phyloP scores from a whole-genome alignment of 1,140 invertebrate genomes.

The Thaumetopoea pityocampa region DNA sequence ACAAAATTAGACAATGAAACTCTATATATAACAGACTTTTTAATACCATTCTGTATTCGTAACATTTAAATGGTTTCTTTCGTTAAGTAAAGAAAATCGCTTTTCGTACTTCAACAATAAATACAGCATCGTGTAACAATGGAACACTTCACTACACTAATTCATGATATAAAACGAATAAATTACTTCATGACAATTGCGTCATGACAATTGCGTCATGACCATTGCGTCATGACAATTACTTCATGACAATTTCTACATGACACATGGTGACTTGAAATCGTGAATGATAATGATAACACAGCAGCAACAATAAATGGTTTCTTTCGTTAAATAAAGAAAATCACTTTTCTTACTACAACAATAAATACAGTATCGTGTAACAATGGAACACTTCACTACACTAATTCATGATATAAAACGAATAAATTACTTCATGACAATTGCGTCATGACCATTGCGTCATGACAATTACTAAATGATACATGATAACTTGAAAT shows the following conservation, averaged over 20 bases:
- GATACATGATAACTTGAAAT: constrained; percentile 55
- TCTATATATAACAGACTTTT: constrained; percentile 69
- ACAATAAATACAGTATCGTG: constrained; percentile 65
- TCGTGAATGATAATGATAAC: constrained; percentile 21
- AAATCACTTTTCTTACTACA: constrained; percentile 50
- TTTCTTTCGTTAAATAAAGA: constrained; percentile 48
- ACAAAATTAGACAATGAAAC: constrained; percentile 32
- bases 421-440: constrained; percentile 42
- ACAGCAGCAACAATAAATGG: constrained; percentile 48
- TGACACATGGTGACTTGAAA: constrained; percentile 58
- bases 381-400: constrained; percentile 57
- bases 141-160: constrained; percentile 52
- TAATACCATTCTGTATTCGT: constrained; percentile 62
- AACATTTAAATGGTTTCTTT: constrained; percentile 58
- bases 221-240: too few relatives aligned
- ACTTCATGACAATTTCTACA: too few relatives aligned
- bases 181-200: constrained; percentile 39
- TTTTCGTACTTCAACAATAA: constrained; percentile 58
- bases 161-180: constrained; percentile 39
- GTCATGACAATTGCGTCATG: too few relatives aligned
- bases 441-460: too few relatives aligned
- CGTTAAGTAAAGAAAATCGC: constrained; percentile 52
- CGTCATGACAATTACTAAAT: too few relatives aligned
- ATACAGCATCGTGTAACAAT: constrained; percentile 60
- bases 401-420: constrained; percentile 39